phyloP scores from a whole-genome alignment of 37 sponge, comb jelly and placozoan species.

The Eunapius fragilis region DNA sequence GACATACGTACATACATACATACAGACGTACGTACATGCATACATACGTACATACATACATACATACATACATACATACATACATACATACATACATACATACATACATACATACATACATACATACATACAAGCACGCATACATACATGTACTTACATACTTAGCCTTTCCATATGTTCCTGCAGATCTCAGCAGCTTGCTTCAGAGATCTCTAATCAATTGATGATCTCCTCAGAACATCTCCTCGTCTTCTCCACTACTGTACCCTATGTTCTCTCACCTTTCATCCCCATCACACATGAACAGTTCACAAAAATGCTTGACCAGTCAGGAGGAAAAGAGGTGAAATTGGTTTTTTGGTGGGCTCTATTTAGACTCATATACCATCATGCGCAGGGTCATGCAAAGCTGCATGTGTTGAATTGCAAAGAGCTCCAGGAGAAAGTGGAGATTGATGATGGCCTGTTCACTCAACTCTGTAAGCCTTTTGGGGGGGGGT shows the following conservation, averaged over 20 bases:
- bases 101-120: no score
- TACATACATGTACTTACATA: no score
- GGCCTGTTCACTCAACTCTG: conserved; percentile 32
- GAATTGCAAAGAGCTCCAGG: conserved; percentile 20
- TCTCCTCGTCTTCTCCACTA: conserved; percentile 40
- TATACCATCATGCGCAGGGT: conserved; percentile 8
- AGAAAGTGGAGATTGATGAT: conserved; percentile 9
- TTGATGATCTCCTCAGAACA: neutral
- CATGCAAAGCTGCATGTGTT: conserved; percentile 52
- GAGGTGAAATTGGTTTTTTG: no score
- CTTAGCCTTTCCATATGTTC: no score
- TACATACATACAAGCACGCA: no score
- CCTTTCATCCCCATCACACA: conserved; percentile 13
- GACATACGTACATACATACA: no score
- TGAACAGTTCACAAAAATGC: conserved; percentile 16
- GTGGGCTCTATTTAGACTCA: no score
- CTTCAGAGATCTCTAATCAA: conserved; percentile 6
- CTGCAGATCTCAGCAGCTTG: conserved; percentile 20
- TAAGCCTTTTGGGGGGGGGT: no score
- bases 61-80: no score
- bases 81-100: no score
- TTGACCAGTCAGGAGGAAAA: conserved; percentile 28
- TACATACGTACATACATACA: no score
- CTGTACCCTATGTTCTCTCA: conserved; percentile 20
- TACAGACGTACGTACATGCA: no score